Base-by-base conservation (phyloP, 2,113 vertebrate species). In the Mobula hypostoma region DNA sequence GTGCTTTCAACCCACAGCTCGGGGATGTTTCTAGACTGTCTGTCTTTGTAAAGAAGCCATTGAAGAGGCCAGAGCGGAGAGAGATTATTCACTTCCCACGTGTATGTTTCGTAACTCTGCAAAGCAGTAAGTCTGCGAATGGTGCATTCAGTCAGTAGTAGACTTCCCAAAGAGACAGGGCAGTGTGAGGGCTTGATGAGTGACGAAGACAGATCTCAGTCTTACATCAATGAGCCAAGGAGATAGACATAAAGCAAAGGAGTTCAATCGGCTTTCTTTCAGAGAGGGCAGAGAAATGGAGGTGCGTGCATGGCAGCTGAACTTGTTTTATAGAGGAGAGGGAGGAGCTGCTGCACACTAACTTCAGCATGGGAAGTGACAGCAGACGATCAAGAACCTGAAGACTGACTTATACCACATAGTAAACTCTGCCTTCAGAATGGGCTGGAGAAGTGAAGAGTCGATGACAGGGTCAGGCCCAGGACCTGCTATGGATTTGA, bases 151-250 rank as follows among this genome's bases (percentile, higher is more conserved):
- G n/a, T 61, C 61, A 36, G 58, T 19, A 61, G 82, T 61, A 91
- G 68, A 29, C 29, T 29, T 91, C 63, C 87, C 58, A 36, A 87
- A 14, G n/a, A 36, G 87, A 66, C 7, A 32, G 63, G n/a, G 61
- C n/a, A 15, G 63, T 19, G 21, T 48, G 17, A 91, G 85, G n/a
- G 68, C 68, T 66, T 88, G 85, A 88, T 66, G n/a, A 61, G 17
- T 58, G 63, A 68, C 24, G 63, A 91, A 91, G 87, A 36, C 61
- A 91, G 61, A 66, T 91, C 87, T 19, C 15, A 14, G 63, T 63
- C n/a, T 91, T 91, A 91, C 27, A 91, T 63, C 61, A 91, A 29
- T 91, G 63, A 91, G 87, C 87, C 32, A 61, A 32, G 87, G 32
- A 36, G 63, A 91, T 29, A 68, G 61, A 27, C 61, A 66, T 66